Conservation (phyloP, 2,113 vertebrate genomes). For the Uria lomvia region DNA sequence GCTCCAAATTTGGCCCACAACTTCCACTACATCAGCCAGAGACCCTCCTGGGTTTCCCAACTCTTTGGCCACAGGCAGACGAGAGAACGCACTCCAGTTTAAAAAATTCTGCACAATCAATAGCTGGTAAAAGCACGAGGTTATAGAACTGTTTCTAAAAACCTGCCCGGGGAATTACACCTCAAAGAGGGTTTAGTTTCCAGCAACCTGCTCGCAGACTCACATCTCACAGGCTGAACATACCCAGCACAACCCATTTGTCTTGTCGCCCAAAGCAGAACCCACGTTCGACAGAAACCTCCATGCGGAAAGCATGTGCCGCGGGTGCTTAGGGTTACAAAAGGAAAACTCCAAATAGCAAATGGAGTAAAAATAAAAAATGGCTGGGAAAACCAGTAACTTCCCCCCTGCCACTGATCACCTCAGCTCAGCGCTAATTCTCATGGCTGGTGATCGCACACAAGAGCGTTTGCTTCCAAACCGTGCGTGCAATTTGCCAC, state of each 20-base stretch:
- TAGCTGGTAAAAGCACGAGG: neutral
- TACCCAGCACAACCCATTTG: neutral
- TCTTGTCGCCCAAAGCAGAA: neutral
- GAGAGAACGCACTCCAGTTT: fast-evolving
- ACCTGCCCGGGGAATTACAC: neutral
- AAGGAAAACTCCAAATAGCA: neutral
- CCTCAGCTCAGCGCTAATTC: neutral
- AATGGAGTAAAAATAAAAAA: neutral
- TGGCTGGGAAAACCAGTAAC: neutral
- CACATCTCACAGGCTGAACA: neutral
- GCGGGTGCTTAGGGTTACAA: neutral
- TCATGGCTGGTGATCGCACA: neutral
- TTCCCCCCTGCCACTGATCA: fast-evolving
- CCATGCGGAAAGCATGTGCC: fast-evolving
- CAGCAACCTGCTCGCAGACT: neutral
- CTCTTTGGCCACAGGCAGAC: neutral
- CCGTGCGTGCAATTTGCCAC: fast-evolving
- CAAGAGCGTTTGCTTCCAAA: neutral
- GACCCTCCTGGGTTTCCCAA: neutral
- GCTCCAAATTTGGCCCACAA: fast-evolving
- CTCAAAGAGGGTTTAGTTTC: neutral
- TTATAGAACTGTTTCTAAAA: neutral
- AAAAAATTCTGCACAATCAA: neutral
- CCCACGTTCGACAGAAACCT: fast-evolving
- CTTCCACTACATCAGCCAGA: neutral